phyloP scores from a whole-genome alignment of 2,888 invertebrate genomes.

The Neocrepidodera transversa region DNA sequence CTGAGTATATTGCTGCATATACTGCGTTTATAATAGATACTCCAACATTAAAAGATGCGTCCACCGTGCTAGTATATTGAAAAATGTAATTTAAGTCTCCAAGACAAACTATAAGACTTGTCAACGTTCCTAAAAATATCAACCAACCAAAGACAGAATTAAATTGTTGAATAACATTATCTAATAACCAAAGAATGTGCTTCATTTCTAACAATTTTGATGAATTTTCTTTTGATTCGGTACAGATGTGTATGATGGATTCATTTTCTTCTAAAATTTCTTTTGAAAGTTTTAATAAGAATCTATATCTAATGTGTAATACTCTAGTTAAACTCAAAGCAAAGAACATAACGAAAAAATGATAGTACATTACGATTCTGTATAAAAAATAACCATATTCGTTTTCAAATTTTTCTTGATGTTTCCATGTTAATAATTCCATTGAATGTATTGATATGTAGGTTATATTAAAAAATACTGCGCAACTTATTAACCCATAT shows the following conservation, averaged over 20 bases:
- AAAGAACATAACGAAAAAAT: slow-evolving; percentile 26
- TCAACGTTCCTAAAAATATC: slow-evolving; percentile 28
- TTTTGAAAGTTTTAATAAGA: slow-evolving; percentile 14
- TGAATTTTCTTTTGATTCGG: slow-evolving; percentile 8
- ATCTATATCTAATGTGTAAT: slow-evolving; percentile 25
- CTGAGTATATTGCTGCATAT: slow-evolving; percentile 28
- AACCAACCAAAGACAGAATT: slow-evolving; percentile 31
- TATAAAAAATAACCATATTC: slow-evolving; percentile 35
- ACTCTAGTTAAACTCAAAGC: slow-evolving; percentile 15
- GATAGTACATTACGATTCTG: slow-evolving; percentile 34
- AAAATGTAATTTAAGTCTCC: slow-evolving; percentile 28
- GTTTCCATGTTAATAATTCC: slow-evolving; percentile 24
- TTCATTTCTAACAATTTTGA: slow-evolving; percentile 23
- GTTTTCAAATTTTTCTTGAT: slow-evolving; percentile 3
- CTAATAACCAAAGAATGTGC: slow-evolving; percentile 20
- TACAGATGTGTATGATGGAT: slow-evolving; percentile 19
- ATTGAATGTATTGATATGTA: slow-evolving; percentile 22
- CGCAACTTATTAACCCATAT: slow-evolving; percentile 3
- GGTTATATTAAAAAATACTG: slow-evolving; percentile 20
- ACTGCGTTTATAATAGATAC: slow-evolving; percentile 25
- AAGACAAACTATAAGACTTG: slow-evolving; percentile 26
- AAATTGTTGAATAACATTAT: slow-evolving; percentile 15
- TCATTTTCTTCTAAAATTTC: slow-evolving; percentile 1
- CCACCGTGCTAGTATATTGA: slow-evolving; percentile 22
- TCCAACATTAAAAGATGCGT: slow-evolving; percentile 23